Base-by-base conservation (phyloP, 2,113 vertebrate genomes). In the Oncorhynchus nerka region DNA sequence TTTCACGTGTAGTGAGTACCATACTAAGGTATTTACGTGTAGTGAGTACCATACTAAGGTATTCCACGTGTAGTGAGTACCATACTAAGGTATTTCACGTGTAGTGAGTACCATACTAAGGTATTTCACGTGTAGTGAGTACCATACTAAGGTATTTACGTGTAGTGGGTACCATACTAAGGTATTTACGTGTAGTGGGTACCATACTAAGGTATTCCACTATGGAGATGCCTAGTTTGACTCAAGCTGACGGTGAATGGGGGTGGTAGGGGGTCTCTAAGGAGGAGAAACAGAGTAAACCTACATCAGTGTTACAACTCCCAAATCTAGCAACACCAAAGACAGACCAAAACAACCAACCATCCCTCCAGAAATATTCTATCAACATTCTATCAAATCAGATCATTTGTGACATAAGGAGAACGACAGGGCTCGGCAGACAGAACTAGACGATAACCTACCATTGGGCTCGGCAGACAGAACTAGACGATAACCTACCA, bases 291-390 rank as follows among this genome's bases (percentile, higher is more conserved):
- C 15, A 30, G 26, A 68, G 32, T 19, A 72, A 28, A 13, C 6
- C 39, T 59, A 74, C 16, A 64, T 67, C 71, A 77, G 57, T 62
- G 62, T 69, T 71, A 77, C 62, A 69, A 65, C 32, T 39, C 26
- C 30, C 28, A 55, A n/a, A 61, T 7, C 59, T n/a, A 61, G 7
- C 57, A 59, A 59, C 57, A 61, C 57, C 57, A 61, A 19, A 61
- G 20, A 61, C 16, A 61, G 19, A 61, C 20, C 20, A 61, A 15
- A 20, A 61, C 19, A 61, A 66, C 55, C 75, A 28, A 67, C 61
- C 67, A 79, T n/a, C 64, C 64, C n/a, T 24, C 22, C 26, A 28
- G 20, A 66, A 24, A 13, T 26, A 28, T 28, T 28, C 4, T 0
- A 26, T 9, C 2, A 49, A 28, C 5, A 66, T 15, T 4, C 11